Conservation (phyloP, 2,113 vertebrate species). For the Mus pahari region DNA sequence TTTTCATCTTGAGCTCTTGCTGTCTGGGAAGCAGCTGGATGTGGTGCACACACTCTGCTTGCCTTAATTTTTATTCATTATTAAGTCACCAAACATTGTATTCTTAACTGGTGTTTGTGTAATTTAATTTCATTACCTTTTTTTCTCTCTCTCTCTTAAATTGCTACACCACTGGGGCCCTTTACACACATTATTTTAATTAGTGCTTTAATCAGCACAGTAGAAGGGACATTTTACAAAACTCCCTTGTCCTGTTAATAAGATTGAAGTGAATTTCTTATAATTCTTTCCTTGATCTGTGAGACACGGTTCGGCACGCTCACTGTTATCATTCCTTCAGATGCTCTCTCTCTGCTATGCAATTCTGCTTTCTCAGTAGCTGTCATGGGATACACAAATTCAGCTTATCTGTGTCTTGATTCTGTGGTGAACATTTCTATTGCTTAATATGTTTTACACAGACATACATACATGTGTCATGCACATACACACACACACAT, state of each 20-base stretch:
- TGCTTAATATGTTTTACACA: background rate
- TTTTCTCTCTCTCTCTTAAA: background rate
- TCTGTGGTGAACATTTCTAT: background rate
- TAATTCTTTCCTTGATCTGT: constrained; percentile 18
- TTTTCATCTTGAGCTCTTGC: constrained; percentile 31
- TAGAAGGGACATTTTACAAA: background rate
- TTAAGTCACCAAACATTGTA: constrained; percentile 8
- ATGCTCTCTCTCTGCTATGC: background rate
- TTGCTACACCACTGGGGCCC: background rate
- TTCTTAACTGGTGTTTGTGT: constrained; percentile 32
- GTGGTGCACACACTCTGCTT: background rate
- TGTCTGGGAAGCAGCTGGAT: constrained; percentile 42
- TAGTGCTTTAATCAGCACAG: constrained; percentile 24
- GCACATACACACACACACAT: rapidly evolving
- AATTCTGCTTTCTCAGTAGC: constrained; percentile 16
- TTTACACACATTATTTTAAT: constrained; percentile 32
- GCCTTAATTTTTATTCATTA: background rate
- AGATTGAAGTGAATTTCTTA: background rate
- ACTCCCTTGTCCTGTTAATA: background rate
- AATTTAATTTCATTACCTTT: constrained; percentile 48
- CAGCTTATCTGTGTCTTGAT: background rate
- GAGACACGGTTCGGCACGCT: background rate
- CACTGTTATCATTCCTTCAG: background rate
- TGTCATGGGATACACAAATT: background rate
- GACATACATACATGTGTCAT: too few species aligned